Conservation (phyloP, 2,888 invertebrate genomes). For the Phanerotoma sp. region DNA sequence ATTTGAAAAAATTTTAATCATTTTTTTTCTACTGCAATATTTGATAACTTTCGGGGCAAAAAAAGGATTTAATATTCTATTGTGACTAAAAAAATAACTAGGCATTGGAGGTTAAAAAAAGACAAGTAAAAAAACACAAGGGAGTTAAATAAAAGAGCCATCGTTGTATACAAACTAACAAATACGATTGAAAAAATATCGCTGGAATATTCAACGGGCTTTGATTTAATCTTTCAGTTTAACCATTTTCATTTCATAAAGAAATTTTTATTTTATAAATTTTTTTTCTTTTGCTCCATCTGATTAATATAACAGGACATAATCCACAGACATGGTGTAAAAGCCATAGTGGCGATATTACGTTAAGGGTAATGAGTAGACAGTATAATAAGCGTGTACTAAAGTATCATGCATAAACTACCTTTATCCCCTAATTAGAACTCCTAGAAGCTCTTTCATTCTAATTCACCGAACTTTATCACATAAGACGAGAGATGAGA, state of each 20-base stretch:
- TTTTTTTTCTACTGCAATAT: too few relatives aligned
- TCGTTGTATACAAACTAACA: too few relatives aligned
- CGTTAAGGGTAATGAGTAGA: slow-evolving; percentile 18
- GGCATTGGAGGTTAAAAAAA: too few relatives aligned
- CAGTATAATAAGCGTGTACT: slow-evolving; percentile 17
- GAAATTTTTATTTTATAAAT: neutral
- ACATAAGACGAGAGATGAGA: slow-evolving; percentile 26
- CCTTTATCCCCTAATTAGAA: slow-evolving; percentile 44
- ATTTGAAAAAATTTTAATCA: too few relatives aligned
- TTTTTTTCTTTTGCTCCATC: slow-evolving; percentile 1
- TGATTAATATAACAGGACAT: neutral
- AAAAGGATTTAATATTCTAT: too few relatives aligned
- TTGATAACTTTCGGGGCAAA: too few relatives aligned
- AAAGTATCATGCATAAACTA: slow-evolving; percentile 37
- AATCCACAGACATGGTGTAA: neutral
- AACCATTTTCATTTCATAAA: slow-evolving; percentile 1
- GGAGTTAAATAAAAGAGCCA: too few relatives aligned
- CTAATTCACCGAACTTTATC: slow-evolving; percentile 46
- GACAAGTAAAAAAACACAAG: too few relatives aligned
- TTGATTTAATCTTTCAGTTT: neutral
- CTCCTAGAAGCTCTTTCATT: slow-evolving; percentile 35
- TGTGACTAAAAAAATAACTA: too few relatives aligned
- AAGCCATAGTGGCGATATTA: slow-evolving; percentile 10
- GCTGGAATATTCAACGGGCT: too few relatives aligned
- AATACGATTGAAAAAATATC: too few relatives aligned